phyloP scores from a whole-genome alignment of 1,140 invertebrate species.

The Drosophila aff. region DNA sequence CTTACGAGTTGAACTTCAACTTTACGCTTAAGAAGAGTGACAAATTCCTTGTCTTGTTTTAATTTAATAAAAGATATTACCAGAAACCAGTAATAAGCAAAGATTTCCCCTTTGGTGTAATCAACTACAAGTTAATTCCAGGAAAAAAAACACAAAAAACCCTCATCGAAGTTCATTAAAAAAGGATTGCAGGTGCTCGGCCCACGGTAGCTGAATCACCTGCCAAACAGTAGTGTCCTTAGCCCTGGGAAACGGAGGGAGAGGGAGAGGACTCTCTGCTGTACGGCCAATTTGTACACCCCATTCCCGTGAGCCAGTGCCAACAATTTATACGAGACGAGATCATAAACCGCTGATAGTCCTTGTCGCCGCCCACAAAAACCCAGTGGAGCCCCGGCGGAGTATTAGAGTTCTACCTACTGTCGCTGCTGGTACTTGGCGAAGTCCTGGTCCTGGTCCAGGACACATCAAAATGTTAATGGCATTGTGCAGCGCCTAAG shows the following conservation, averaged over 20 bases:
- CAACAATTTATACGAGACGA: constrained; percentile 37
- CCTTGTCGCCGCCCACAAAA: constrained; percentile 36
- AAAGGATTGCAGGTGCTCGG: constrained; percentile 37
- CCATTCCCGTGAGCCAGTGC: constrained; percentile 25
- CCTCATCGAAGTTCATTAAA: constrained; percentile 57
- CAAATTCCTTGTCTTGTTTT: constrained; percentile 24
- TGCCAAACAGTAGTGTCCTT: constrained; percentile 60
- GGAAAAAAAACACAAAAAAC: constrained; percentile 6
- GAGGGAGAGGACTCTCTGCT: not conserved
- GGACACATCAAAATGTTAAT: constrained; percentile 64
- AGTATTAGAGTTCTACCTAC: constrained; percentile 8
- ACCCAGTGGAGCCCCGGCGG: constrained; percentile 12
- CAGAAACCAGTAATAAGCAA: not conserved
- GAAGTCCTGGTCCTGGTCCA: constrained; percentile 13
- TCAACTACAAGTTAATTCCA: constrained; percentile 19
- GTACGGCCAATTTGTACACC: constrained; percentile 61
- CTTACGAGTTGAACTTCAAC: constrained; percentile 6
- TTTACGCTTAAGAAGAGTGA: constrained; percentile 12
- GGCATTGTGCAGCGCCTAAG: constrained; percentile 69
- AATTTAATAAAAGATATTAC: not conserved
- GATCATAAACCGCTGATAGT: constrained; percentile 75
- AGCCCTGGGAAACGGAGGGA: not conserved
- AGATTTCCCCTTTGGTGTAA: not conserved
- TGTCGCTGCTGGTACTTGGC: not conserved
- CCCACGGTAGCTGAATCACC: constrained; percentile 53